Conservation (phyloP, 2,888 invertebrate genomes). For the Elmis aenea region DNA sequence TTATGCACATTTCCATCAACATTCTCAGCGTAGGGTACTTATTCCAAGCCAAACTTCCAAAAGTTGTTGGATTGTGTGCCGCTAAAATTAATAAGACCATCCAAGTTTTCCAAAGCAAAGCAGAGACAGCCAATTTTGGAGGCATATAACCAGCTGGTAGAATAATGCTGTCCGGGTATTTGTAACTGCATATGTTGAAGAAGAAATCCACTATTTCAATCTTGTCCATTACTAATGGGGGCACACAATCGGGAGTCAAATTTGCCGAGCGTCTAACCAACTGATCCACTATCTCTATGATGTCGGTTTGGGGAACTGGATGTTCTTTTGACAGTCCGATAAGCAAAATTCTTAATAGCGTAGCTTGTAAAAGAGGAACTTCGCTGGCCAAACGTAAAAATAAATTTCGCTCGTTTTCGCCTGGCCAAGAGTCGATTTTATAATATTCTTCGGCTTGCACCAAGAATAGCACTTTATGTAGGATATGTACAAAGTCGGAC, state of each 20-base stretch:
- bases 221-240: slow-evolving; percentile 71
- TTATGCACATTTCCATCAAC: slow-evolving; percentile 95
- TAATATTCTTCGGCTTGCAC: slow-evolving; percentile 77
- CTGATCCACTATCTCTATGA: slow-evolving; percentile 81
- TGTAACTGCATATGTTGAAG: slow-evolving; percentile 86
- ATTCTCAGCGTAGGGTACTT: slow-evolving; percentile 86
- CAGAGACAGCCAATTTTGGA: slow-evolving; percentile 85
- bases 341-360: slow-evolving; percentile 73
- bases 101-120: slow-evolving; percentile 95
- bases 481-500: slow-evolving; percentile 68
- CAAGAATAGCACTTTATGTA: slow-evolving; percentile 74
- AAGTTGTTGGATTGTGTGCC: slow-evolving; percentile 85
- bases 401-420: slow-evolving; percentile 78
- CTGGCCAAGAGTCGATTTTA: slow-evolving; percentile 81
- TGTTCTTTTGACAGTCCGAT: slow-evolving; percentile 74
- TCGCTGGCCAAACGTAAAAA: slow-evolving; percentile 80
- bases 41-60: slow-evolving; percentile 83
- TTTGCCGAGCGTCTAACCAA: slow-evolving; percentile 79
- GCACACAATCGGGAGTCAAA: slow-evolving; percentile 66
- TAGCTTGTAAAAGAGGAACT: slow-evolving; percentile 82
- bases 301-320: slow-evolving; percentile 74
- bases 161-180: slow-evolving; percentile 87
- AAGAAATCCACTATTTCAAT: slow-evolving; percentile 83
- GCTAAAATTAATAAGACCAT: slow-evolving; percentile 78
- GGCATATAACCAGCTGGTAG: slow-evolving; percentile 77